Conservation (phyloP, 2,113 vertebrate genomes). For the Pungitius pungitius region DNA sequence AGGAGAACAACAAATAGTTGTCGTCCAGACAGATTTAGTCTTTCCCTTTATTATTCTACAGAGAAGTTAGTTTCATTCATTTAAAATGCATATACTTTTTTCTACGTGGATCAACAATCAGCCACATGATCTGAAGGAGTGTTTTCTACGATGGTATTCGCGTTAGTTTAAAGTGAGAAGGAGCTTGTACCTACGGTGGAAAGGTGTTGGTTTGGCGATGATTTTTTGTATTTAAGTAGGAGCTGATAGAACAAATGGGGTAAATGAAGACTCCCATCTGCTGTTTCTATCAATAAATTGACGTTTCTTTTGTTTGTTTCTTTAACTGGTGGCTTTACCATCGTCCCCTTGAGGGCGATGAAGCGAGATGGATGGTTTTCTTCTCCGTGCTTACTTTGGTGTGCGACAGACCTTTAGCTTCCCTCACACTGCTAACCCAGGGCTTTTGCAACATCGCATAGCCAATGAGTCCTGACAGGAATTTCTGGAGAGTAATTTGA, state of each 20-base stretch:
- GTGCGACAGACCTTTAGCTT: constrained; percentile 49
- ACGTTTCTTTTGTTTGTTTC: constrained; percentile 38
- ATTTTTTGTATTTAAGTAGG: not conserved
- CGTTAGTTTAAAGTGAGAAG: not conserved
- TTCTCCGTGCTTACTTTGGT: not conserved
- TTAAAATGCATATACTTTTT: not conserved
- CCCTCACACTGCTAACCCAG: constrained; percentile 21
- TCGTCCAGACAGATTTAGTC: not conserved
- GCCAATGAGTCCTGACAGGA: constrained; percentile 46
- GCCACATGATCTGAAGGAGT: not conserved
- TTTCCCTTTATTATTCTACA: not conserved
- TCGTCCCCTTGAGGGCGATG: constrained; percentile 36
- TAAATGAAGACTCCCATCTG: not conserved
- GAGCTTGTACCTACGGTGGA: not conserved
- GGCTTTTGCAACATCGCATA: constrained; percentile 14
- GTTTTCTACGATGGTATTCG: not conserved
- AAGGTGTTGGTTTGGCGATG: not conserved
- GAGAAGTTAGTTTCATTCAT: not conserved
- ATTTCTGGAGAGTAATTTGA: constrained; percentile 42
- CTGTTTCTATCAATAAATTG: constrained; percentile 19
- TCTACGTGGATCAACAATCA: not conserved
- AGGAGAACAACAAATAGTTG: not conserved
- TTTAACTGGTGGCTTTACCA: constrained; percentile 25
- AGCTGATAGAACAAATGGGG: rapidly evolving
- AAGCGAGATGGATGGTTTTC: constrained; percentile 42